Base-by-base conservation (phyloP, 1,140 invertebrate genomes). In the Arctopsyche grandis region DNA sequence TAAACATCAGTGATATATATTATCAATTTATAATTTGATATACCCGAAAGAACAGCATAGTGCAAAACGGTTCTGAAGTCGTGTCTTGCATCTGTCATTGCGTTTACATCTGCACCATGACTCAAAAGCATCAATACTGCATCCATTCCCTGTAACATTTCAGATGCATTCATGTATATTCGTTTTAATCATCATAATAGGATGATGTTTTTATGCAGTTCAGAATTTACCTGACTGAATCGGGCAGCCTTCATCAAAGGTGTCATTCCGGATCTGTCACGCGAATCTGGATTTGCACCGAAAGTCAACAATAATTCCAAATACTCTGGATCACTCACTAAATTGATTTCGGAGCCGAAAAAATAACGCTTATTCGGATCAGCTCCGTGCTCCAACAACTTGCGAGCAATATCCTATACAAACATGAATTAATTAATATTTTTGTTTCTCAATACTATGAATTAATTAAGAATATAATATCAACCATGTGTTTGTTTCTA, bases 331-430 rank as follows among this genome's bases (percentile, higher is more conserved):
- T 97, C 95, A 26, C 92, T 94, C 1, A 97, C 92, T 58, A 97
- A 87, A 85, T 97, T 97, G 75, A 98, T 95, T 87, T 97, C 96
- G 0, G 94, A 91, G 1, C 96, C 96, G 84, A 97, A 95, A 87
- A 97, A 97, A 85, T 96, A 96, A 10, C 90, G 91, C 87, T 92
- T 95, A 86, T 92, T 96, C 77, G 91, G 92, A 86, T 94, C 92
- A 0, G 93, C 93, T 0, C 93, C 93, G 78, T 93, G 91, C 83
- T 94, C 93, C 22, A 94, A 85, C 0, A 94, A 85, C 5, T 91
- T 87, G 77, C 89, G 88, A 1, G 92, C 92, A 24, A 95, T 94
- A 1, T 94, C 90, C 89, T 89, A 80, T 0, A 77, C 73, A 77
- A 5, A n/a, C n/a, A n/a, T 52, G 10, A 52, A 75, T 52, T 48